These are phyloP conservation scores for Chaetoderma sp. DNA, from an alignment of 2,888 invertebrate genomes.

Conservation along the genomic window DNA sequence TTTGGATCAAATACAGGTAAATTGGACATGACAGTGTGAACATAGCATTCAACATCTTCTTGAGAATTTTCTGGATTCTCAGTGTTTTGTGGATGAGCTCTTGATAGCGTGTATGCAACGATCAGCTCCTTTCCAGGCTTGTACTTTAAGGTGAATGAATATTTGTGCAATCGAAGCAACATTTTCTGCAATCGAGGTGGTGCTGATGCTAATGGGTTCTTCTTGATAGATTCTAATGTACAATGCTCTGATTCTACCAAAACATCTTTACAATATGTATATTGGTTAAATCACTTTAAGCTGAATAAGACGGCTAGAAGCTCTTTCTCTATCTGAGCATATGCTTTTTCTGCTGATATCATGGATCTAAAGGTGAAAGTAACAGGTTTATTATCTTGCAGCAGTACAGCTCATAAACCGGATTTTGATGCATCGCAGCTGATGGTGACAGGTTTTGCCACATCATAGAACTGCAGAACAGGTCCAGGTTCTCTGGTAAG, in stretches of 20 bases:
- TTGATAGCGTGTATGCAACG: background rate
- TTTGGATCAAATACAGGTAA: conserved; percentile 29
- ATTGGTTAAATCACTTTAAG: conserved; percentile 8
- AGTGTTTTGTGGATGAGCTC: background rate
- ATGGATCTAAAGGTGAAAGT: conserved; percentile 10
- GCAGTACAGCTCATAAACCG: conserved; percentile 18
- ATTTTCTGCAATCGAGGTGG: conserved; percentile 12
- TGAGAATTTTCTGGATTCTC: background rate
- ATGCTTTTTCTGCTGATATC: conserved; percentile 10
- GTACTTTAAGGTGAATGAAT: background rate
- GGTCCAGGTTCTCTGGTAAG: conserved; percentile 5
- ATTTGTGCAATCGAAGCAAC: conserved; percentile 15
- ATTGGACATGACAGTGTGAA: conserved; percentile 26
- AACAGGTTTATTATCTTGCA: conserved; percentile 15
- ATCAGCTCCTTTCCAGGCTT: background rate
- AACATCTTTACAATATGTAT: conserved; percentile 4
- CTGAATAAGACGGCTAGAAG: background rate
- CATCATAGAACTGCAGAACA: conserved; percentile 12
- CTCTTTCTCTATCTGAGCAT: conserved; percentile 29
- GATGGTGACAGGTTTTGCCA: conserved; percentile 4
- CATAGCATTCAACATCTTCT: conserved; percentile 22
- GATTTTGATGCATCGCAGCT: conserved; percentile 13
- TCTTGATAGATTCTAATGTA: conserved; percentile 20
- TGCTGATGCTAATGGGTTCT: conserved; percentile 2
- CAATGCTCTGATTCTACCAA: conserved; percentile 17